Base-by-base conservation (phyloP, 2,797 vertebrate species). In the Pseudochaenichthys georgianus region DNA sequence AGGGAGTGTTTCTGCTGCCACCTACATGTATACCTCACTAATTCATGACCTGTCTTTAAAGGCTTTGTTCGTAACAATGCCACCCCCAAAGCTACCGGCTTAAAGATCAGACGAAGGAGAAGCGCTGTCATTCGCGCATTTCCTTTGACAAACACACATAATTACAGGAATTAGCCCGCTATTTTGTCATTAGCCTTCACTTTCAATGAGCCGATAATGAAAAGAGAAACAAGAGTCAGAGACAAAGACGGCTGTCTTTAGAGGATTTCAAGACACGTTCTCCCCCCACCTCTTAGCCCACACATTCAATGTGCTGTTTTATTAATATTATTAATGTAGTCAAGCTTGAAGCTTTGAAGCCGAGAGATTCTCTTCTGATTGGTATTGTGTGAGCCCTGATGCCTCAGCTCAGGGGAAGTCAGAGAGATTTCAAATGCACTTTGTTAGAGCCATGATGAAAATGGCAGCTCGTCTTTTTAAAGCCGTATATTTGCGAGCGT, bases 321-420 rank as follows among this genome's bases (percentile, higher is more conserved):
- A 95, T 94, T 94, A 94, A 95, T 94, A 92, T 94, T 88, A 95
- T 95, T 93, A 95, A 94, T 94, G 90, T 88, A 92, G 91, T 93
- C 89, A 81, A 79, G 88, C 91, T 84, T 88, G 63, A 88, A 80
- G 89, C 89, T 91, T 80, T 85, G 87, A 87, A 68, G 88, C 81
- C 38, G 34, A 80, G 85, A 90, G 83, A 64, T 85, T 81, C 82
- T 76, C 85, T 83, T 85, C 91, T 94, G 94, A 95, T 93, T 94
- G 92, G 92, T 88, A 94, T 95, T 94, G 94, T 95, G 90, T 81
- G 87, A 80, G 75, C 72, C 21, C 91, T 94, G 93, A 95, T 93
- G 94, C 91, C 90, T 93, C 63, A 38, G 89, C 85, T 89, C 84
- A 73, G 87, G 81, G 88, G 84, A 93, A 94, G 94, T 93, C 93